Evolutionary conservation across 2,888 invertebrate species (phyloP).

Genomic region (Scaptomyza cyrtandrae): DNA sequence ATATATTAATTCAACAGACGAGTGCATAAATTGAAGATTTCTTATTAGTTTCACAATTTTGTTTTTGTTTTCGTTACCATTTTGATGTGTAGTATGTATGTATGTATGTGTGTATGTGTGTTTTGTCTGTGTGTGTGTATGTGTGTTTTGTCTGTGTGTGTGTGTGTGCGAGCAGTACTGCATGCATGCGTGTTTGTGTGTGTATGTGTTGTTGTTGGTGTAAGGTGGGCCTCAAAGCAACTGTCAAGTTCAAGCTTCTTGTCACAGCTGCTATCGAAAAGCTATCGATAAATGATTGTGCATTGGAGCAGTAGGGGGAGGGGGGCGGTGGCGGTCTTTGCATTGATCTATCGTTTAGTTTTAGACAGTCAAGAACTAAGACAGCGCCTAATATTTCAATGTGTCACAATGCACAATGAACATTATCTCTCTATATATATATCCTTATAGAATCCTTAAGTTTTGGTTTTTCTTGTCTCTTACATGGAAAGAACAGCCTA

Average conservation of each 20-base stretch:
- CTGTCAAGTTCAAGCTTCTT: slow-evolving; percentile 45
- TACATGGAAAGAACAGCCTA: slow-evolving; percentile 73
- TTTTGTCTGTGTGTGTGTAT: not conserved
- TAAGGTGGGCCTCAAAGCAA: slow-evolving; percentile 66
- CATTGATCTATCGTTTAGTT: no score
- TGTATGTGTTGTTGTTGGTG: slow-evolving; percentile 39
- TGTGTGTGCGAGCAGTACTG: slow-evolving; percentile 19
- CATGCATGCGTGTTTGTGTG: slow-evolving; percentile 12
- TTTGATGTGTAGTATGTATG: slow-evolving; percentile 5
- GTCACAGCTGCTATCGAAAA: slow-evolving; percentile 53
- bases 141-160: slow-evolving; percentile 16
- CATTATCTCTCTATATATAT: slow-evolving; percentile 5
- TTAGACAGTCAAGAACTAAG: slow-evolving; percentile 4
- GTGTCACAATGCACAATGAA: not conserved
- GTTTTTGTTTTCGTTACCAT: not conserved
- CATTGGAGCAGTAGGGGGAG: not conserved
- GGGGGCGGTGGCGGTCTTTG: no score
- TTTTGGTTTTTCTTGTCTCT: slow-evolving; percentile 46
- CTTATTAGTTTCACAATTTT: slow-evolving; percentile 34
- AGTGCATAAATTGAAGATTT: slow-evolving; percentile 74
- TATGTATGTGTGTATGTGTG: slow-evolving; percentile 26
- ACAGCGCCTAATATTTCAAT: slow-evolving; percentile 12
- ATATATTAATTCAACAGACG: slow-evolving; percentile 74
- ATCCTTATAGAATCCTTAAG: slow-evolving; percentile 31
- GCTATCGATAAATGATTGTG: slow-evolving; percentile 54